These are phyloP conservation scores for Diploptera punctata DNA, from an alignment of 2,888 invertebrate species.

Conservation along the genomic window DNA sequence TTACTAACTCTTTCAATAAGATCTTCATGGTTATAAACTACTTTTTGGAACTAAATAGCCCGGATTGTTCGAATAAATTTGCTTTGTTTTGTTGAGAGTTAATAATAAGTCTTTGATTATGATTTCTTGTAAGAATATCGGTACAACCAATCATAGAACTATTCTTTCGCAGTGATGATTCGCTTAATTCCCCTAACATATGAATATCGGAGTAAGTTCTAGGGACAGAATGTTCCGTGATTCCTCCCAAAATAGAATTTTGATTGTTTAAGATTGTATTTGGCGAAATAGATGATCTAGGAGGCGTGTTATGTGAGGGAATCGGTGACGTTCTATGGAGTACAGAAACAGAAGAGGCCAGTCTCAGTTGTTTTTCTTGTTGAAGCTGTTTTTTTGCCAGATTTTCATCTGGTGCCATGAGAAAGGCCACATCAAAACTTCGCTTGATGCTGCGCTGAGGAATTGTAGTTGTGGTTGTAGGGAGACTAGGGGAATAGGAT, in stretches of 20 bases:
- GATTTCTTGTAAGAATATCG: slow-evolving; percentile 5
- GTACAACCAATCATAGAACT: neutral
- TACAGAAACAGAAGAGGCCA: slow-evolving; percentile 45
- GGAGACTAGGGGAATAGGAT: slow-evolving; percentile 33
- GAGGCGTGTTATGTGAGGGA: neutral
- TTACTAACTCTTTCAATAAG: slow-evolving; percentile 21
- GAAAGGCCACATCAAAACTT: slow-evolving; percentile 89
- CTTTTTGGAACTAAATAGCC: too few species aligned
- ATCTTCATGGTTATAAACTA: slow-evolving; percentile 24
- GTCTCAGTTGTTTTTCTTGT: slow-evolving; percentile 55
- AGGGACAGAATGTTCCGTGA: neutral
- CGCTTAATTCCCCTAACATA: neutral
- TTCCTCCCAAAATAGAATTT: neutral
- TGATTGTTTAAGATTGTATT: neutral
- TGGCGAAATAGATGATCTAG: slow-evolving; percentile 3
- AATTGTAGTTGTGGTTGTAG: slow-evolving; percentile 51
- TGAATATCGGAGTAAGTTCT: neutral
- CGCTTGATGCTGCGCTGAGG: slow-evolving; percentile 65
- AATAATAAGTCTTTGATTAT: slow-evolving; percentile 20
- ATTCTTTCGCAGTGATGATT: slow-evolving; percentile 6
- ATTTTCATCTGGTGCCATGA: slow-evolving; percentile 88
- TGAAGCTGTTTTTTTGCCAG: slow-evolving; percentile 65
- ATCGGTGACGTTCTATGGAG: slow-evolving; percentile 24
- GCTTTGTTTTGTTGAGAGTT: slow-evolving; percentile 4
- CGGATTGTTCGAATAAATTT: slow-evolving; percentile 26